These are phyloP conservation scores for Acronicta leporina DNA, from an alignment of 2,888 invertebrate genomes.

Conservation along the genomic window DNA sequence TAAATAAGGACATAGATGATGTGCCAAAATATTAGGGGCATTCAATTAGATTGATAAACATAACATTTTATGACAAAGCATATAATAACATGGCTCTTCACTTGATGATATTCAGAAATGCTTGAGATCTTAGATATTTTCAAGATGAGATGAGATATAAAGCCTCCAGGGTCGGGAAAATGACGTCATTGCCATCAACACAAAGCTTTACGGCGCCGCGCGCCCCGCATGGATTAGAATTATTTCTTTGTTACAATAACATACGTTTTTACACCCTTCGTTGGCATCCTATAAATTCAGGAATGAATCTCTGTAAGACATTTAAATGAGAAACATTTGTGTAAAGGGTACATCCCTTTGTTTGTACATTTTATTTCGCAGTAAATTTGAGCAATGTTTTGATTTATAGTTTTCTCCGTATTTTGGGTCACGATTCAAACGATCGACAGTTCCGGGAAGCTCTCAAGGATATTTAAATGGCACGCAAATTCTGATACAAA, in stretches of 20 bases:
- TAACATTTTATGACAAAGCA: slow-evolving; percentile 6
- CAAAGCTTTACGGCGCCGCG: slow-evolving; percentile 27
- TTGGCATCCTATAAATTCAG: neutral
- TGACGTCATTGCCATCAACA: slow-evolving; percentile 29
- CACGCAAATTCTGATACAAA: slow-evolving; percentile 13
- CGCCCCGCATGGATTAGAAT: slow-evolving; percentile 30
- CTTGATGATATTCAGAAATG: neutral
- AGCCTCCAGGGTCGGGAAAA: slow-evolving; percentile 15
- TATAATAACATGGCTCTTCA: slow-evolving; percentile 3
- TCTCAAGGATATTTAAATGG: slow-evolving; percentile 14
- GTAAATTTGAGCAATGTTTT: slow-evolving; percentile 6
- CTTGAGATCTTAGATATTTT: slow-evolving; percentile 1
- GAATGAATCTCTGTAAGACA: slow-evolving; percentile 1
- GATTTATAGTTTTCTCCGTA: slow-evolving; percentile 22
- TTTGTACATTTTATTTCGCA: slow-evolving; percentile 19
- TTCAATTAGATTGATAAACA: neutral
- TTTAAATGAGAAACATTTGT: slow-evolving; percentile 5
- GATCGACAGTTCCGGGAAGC: slow-evolving; percentile 8
- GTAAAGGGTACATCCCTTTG: neutral
- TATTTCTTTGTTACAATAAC: slow-evolving; percentile 25
- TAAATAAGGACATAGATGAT: neutral
- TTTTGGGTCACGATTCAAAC: slow-evolving; percentile 16
- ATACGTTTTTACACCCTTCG: slow-evolving; percentile 1
- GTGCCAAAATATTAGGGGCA: neutral
- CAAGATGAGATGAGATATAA: slow-evolving; percentile 2